Conservation (phyloP, 1,140 invertebrate genomes). For the Cherax destructor region DNA sequence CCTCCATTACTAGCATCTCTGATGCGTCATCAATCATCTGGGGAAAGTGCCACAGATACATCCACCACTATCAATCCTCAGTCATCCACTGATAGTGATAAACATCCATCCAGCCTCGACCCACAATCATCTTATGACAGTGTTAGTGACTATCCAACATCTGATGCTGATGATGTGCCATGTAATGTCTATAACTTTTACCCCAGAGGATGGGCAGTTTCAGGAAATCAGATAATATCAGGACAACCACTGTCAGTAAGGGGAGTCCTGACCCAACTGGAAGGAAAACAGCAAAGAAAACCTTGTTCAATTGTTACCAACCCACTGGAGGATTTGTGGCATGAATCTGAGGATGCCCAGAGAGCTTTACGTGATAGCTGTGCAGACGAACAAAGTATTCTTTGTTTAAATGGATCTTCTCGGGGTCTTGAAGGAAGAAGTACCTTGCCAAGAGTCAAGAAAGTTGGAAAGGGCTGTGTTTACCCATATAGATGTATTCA, state of each 20-base stretch:
- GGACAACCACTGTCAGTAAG: constrained; percentile 59
- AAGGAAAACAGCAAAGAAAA: neutral
- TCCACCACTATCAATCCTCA: constrained; percentile 57
- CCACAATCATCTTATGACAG: constrained; percentile 63
- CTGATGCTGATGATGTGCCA: constrained; percentile 49
- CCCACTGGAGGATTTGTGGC: constrained; percentile 57
- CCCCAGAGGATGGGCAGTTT: constrained; percentile 59
- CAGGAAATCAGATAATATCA: constrained; percentile 40
- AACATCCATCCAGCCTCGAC: constrained; percentile 48
- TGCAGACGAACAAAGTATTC: neutral
- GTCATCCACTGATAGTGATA: constrained; percentile 54
- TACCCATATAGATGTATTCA: constrained; percentile 32
- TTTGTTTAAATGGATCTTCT: constrained; percentile 41
- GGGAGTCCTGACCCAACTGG: constrained; percentile 26
- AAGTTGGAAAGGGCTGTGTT: constrained; percentile 2
- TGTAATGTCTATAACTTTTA: constrained; percentile 52
- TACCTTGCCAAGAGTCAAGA: constrained; percentile 28
- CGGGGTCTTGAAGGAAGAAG: neutral
- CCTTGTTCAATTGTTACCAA: constrained; percentile 55
- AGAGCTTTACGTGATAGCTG: constrained; percentile 7
- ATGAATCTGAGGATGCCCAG: constrained; percentile 19
- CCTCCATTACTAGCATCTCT: constrained; percentile 37
- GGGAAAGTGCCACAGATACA: constrained; percentile 53
- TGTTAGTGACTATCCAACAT: constrained; percentile 60
- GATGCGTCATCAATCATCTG: constrained; percentile 55